Base-by-base conservation (phyloP, 2,113 vertebrate genomes). In the Donacobius atricapilla region DNA sequence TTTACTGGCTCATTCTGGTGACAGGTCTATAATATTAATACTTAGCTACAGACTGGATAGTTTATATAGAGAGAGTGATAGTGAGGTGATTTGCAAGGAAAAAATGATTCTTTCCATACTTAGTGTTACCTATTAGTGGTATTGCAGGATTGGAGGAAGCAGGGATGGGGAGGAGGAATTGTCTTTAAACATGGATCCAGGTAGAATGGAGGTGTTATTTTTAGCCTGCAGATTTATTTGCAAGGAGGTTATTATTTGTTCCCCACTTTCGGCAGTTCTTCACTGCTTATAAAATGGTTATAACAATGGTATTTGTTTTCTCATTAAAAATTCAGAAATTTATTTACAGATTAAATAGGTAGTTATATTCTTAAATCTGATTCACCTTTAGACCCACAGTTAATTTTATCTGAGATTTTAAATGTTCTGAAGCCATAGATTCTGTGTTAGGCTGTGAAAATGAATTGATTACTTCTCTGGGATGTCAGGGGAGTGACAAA, bases 151-250 rank as follows among this genome's bases (percentile, higher is more conserved):
- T 8, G 44, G 31, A 12, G 31, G 8, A 28, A 23, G 6, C 4
- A 11, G 22, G 5, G 15, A 4, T 9, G 0, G 1, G 4, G 54
- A 7, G 17, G 6, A 22, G 16, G 44, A 72, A 51, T 85, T 56
- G 13, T 54, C 42, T 87, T 54, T 63, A 54, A 48, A 45, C 13
- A 7, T 44, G 22, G 25, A 13, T 58, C 27, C n/a, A 40, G 28
- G 47, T 51, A 66, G 30, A 88, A 48, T 57, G 6, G 31, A 69
- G 9, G 8, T 33, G 35, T 69, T 79, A 47, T 40, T 88, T 83
- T 72, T 85, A 86, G 31, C 13, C 25, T 77, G 15, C 9, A 63
- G 15, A 11, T 73, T 84, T 89, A 58, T 57, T 79, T 85, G 86
- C 6, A 8, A 37, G 61, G 77, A 53, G 8, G 17, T 47, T 17